Evolutionary conservation across 2,113 vertebrate genomes (phyloP).

Genomic region (Apteryx owenii): DNA sequence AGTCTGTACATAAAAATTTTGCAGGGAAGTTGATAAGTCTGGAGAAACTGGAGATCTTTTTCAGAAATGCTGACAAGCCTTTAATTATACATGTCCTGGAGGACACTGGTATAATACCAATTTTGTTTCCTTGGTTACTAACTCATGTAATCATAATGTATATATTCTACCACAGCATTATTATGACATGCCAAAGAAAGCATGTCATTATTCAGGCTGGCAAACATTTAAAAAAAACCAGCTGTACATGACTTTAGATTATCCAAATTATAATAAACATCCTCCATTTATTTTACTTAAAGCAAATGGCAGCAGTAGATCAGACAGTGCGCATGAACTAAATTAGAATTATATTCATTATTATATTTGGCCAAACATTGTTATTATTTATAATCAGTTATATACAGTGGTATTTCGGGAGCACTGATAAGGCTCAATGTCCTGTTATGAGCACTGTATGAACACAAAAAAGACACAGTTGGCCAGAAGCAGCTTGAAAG

Average conservation of each 20-base stretch:
- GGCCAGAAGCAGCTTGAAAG: background rate
- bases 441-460: background rate
- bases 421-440: background rate
- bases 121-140: constrained; percentile 55
- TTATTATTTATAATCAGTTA: background rate
- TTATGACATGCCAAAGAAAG: constrained; percentile 42
- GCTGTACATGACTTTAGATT: background rate
- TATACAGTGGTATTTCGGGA: background rate
- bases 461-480: background rate
- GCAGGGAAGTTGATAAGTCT: background rate
- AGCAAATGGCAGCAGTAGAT: background rate
- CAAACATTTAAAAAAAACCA: constrained; percentile 14
- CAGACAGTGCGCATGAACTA: background rate
- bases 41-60: constrained; percentile 1
- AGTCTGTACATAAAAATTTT: background rate
- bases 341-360: background rate
- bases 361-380: background rate
- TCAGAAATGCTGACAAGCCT: constrained; percentile 38
- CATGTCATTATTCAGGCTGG: background rate
- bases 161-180: constrained; percentile 24
- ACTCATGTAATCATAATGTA: constrained; percentile 30
- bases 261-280: background rate
- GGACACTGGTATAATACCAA: background rate
- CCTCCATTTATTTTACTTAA: background rate
- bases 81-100: constrained; percentile 53